phyloP scores from a whole-genome alignment of 2,888 invertebrate species.

The Eueremaeus valkanovi region DNA sequence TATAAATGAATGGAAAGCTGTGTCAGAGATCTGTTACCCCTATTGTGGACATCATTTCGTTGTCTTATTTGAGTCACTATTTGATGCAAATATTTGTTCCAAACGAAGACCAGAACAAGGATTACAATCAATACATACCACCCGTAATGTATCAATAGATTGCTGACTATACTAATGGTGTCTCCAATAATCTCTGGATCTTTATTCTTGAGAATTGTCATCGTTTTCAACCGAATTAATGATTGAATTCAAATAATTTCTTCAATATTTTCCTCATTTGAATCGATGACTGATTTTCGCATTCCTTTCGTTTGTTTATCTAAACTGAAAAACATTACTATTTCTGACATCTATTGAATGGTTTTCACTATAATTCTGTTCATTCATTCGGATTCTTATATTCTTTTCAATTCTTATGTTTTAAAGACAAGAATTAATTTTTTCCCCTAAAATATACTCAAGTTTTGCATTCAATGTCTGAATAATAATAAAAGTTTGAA shows the following conservation, averaged over 20 bases:
- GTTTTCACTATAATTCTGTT: too few species aligned
- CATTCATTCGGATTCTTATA: too few species aligned
- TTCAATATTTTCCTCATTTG: too few species aligned
- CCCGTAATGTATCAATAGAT: neutral
- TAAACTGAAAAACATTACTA: neutral
- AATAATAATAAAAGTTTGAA: too few species aligned
- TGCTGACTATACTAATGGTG: neutral
- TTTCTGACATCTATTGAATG: neutral
- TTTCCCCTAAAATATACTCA: too few species aligned
- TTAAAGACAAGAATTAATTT: too few species aligned
- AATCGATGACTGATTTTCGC: neutral
- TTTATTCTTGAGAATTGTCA: neutral
- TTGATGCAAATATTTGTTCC: neutral
- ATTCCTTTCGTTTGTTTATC: neutral
- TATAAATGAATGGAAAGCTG: neutral
- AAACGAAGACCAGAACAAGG: neutral
- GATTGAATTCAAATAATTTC: too few species aligned
- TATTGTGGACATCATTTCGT: too few species aligned
- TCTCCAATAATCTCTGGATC: neutral
- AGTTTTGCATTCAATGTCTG: too few species aligned
- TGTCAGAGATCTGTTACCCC: too few species aligned
- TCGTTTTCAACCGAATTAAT: neutral
- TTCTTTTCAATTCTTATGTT: too few species aligned
- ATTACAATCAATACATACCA: constrained; percentile 1
- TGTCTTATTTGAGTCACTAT: neutral